Evolutionary conservation across 2,797 vertebrate species (phyloP), one percentile per base, ranked within the genome.

Genomic region (Labeo calbasu): DNA sequence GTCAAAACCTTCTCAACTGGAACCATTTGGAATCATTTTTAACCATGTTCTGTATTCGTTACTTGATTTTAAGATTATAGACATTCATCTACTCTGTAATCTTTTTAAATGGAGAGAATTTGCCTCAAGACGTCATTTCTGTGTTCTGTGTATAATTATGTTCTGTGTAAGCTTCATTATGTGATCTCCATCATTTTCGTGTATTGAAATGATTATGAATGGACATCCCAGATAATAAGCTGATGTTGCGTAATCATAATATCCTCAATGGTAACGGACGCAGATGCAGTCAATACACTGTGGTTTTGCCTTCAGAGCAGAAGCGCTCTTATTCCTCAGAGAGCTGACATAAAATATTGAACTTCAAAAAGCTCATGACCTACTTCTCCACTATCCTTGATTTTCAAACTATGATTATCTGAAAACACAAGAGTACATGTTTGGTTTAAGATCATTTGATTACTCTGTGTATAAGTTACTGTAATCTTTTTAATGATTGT

Each of bases 351-450:
- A 88, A 91, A 89, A 89, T 88, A 91, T 79, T 6, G 84, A 90
- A 87, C 88, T 84, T 87, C 76, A 80, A 87, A 91, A 89, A 86
- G 87, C 83, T 71, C 71, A 23, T 91, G 90, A 92, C 91, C 91
- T 86, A 91, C 81, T 91, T 93, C 84, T 87, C 32, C 85, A 40
- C 40, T 61, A 77, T 82, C 83, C 79, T 83, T 50, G 50, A 75
- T 72, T 86, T 82, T 32, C 46, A 72, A 88, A 85, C 89, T 63
- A 25, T 68, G 40, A 40, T 72, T 85, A 68, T 83, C 82, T 83
- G 53, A 79, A 61, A 23, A 79, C 75, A 53, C 76, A 50, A 48
- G 68, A 28, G 61, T 79, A 40, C 40, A 46, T 77, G 25, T 61
- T 72, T 71, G 40, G 3, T 63, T 63, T 71, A 71, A 70, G 61